Evolutionary conservation across 1,140 invertebrate species (phyloP).

Genomic region (Chlorops oryzae): DNA sequence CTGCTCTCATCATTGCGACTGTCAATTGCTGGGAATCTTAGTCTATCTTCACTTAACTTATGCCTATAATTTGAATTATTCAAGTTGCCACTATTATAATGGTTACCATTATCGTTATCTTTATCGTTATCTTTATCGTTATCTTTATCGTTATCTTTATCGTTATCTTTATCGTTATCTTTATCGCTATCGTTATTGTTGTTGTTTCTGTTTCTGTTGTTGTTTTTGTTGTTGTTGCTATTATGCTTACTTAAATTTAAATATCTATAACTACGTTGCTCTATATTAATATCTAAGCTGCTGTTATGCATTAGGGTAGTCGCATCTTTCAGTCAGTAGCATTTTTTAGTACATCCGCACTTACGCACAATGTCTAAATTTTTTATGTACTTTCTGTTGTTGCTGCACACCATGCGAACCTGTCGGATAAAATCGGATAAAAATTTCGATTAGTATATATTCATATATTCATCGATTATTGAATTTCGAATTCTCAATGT

Average conservation of each 20-base stretch:
- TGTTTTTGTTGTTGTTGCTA: conserved; percentile 16
- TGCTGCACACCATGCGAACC: conserved; percentile 83
- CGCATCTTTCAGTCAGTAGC: conserved; percentile 58
- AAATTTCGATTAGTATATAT: too few relatives aligned
- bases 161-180: conserved; percentile 17
- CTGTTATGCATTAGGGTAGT: conserved; percentile 46
- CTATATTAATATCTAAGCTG: conserved; percentile 48
- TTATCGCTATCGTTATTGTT: conserved; percentile 33
- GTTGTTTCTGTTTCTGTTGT: conserved; percentile 21
- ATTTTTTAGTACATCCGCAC: conserved; percentile 81
- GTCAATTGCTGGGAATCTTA: too few relatives aligned
- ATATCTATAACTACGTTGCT: conserved; percentile 13
- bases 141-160: conserved; percentile 12
- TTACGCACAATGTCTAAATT: conserved; percentile 94
- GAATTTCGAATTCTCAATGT: not conserved
- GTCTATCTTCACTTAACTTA: too few relatives aligned
- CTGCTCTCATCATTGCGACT: too few relatives aligned
- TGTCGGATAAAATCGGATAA: conserved; percentile 40
- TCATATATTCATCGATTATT: too few relatives aligned
- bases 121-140: too few relatives aligned
- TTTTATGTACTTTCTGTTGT: conserved; percentile 89
- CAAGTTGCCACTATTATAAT: not conserved
- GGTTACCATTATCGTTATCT: conserved; percentile 1
- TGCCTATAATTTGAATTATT: too few relatives aligned
- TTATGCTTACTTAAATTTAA: conserved; percentile 24